Percentiles rank a stretch among this genome's conserved stretches.
Evolutionary conservation across 2,113 vertebrate species (phyloP).

Genomic region (Pluvianellus socialis): DNA sequence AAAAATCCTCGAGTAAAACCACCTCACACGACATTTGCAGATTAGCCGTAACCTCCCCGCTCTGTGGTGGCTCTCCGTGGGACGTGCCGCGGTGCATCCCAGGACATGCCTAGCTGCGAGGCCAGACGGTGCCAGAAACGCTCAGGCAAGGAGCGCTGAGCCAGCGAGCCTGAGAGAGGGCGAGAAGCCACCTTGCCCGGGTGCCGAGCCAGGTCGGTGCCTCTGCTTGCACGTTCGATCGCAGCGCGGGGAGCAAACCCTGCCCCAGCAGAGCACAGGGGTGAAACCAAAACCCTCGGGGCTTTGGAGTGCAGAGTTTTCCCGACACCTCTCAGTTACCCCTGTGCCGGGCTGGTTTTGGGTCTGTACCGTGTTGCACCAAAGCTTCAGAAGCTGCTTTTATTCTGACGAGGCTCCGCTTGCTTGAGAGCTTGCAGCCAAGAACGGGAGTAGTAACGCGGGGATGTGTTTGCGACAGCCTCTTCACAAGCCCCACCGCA

Average conservation of each 20-base stretch:
- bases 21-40: not conserved
- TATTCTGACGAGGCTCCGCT: not conserved
- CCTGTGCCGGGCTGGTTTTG: not conserved
- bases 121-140: not conserved
- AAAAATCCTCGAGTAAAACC: not conserved
- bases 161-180: not conserved
- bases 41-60: not conserved
- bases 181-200: not conserved
- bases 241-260: not conserved
- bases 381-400: not conserved
- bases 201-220: not conserved
- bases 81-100: not conserved
- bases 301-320: not conserved
- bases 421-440: not conserved
- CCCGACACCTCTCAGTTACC: not conserved
- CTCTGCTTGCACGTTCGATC: not conserved
- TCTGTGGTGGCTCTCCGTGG: fast-evolving
- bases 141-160: not conserved
- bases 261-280: not conserved
- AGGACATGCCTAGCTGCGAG: not conserved
- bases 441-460: fast-evolving
- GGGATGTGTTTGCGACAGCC: not conserved
- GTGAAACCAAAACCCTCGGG: not conserved
- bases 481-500: not conserved
- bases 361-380: not conserved